Conservation (phyloP, 2,113 vertebrate genomes). For the Pseudorectes ferrugineus region DNA sequence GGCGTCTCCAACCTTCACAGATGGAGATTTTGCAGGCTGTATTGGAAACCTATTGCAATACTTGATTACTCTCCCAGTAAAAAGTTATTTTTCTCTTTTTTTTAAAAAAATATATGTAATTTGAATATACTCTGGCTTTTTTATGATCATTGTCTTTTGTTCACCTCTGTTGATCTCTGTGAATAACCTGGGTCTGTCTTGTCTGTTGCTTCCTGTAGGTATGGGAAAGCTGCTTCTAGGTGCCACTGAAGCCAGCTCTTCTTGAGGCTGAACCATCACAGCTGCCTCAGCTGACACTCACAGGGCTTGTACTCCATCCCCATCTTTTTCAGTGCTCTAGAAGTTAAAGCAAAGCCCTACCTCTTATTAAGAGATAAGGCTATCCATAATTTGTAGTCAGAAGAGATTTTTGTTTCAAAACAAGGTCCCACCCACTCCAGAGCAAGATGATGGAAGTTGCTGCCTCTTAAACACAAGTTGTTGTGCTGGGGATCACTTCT, state of each 20-base stretch:
- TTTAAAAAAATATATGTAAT: background rate
- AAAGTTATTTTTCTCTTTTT: background rate
- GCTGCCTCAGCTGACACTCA: background rate
- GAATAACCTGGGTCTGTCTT: background rate
- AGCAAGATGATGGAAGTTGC: background rate
- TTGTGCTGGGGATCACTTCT: background rate
- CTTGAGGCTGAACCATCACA: background rate
- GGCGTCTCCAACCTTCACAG: background rate
- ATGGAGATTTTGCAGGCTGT: background rate
- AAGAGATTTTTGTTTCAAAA: background rate
- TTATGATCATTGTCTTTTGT: background rate
- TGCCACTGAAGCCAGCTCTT: background rate
- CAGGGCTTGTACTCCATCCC: background rate
- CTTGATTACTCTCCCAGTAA: background rate
- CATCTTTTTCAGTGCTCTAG: background rate
- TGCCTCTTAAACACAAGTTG: background rate
- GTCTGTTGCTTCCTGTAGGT: background rate
- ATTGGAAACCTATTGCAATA: background rate
- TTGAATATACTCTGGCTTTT: background rate
- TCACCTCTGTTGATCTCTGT: background rate
- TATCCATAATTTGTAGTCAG: background rate
- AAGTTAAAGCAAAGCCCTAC: background rate
- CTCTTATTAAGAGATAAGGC: background rate
- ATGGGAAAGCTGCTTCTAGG: background rate
- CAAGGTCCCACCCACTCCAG: background rate